Evolutionary conservation across 2,113 vertebrate genomes (phyloP), one percentile per base, ranked within the genome.

Genomic region (Tyrannus savana): DNA sequence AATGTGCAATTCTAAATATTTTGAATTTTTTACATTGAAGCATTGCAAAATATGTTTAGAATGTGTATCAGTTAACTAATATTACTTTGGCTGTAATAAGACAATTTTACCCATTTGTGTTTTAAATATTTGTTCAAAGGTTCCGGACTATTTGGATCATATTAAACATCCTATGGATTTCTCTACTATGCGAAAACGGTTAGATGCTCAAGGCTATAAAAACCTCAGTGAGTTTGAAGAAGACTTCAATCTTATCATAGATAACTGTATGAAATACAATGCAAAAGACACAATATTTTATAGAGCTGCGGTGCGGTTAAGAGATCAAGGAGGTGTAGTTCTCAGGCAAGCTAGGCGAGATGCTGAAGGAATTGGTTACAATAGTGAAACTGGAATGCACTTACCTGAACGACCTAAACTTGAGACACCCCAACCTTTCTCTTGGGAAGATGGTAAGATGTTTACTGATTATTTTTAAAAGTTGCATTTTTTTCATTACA

Each of bases 211-310:
- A 96, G 97, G 96, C 91, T 99, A 99, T 97, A 98, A 87, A 95
- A 99, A 98, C 95, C 97, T 99, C 67, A 97, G 98, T 41, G 98
- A 99, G 89, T 99, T 99, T 89, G 99, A 99, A 97, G 98, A 97
- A 7, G 99, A 99, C 97, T 99, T 99, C 92, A 98, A 99, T 96
- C 98, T 99, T 84, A 99, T 99, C 30, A 85, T 99, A 89, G 98
- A 99, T 90, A 99, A 99, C 95, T 99, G 99, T 97, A 98, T 99
- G 99, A 99, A 99, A 93, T 99, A 99, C 96, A 99, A 99, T 96
- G 98, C 98, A 80, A 99, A 99, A 97, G 99, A 99, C 96, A 99
- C 99, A 6, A 99, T 99, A 96, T 99, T 99, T 93, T 99, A 99
- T 96, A 98, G 99, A 80, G 99, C 99, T 28, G 99, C 99, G 2